These are phyloP conservation scores for Rhabdomys dilectus DNA, from an alignment of 2,113 vertebrate genomes.

Conservation along the genomic window DNA sequence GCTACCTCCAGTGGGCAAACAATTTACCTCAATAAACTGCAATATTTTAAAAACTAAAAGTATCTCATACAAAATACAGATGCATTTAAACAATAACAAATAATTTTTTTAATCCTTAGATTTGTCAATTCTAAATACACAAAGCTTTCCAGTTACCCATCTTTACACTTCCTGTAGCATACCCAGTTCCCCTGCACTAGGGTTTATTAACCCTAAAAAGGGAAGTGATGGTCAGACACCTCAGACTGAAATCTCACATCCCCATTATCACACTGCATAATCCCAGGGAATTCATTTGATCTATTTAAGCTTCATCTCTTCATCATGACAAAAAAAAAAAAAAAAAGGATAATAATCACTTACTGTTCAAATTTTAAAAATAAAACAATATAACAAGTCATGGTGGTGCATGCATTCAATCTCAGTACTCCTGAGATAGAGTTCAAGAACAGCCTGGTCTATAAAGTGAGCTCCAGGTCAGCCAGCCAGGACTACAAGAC, in stretches of 20 bases:
- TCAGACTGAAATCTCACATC: background rate
- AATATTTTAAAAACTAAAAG: conserved; percentile 22
- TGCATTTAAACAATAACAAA: background rate
- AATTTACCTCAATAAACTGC: background rate
- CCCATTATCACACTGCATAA: background rate
- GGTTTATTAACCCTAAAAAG: background rate
- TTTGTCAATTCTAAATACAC: background rate
- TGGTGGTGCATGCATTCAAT: background rate
- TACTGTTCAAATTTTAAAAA: conserved; percentile 5
- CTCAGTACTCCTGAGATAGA: too few species aligned
- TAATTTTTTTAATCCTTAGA: background rate
- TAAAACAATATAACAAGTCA: background rate
- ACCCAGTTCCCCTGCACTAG: background rate
- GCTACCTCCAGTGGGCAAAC: conserved; percentile 4
- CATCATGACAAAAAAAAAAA: background rate
- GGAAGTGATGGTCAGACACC: background rate
- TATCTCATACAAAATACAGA: background rate
- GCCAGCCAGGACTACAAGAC: background rate
- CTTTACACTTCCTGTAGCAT: background rate
- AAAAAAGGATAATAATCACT: background rate
- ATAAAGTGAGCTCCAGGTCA: background rate
- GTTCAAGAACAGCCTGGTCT: background rate
- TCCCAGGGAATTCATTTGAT: background rate
- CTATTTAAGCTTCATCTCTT: conserved; percentile 21
- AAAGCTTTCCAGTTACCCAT: background rate